Evolutionary conservation across 1,140 invertebrate species (phyloP).

Genomic region (Mercenaria mercenaria): DNA sequence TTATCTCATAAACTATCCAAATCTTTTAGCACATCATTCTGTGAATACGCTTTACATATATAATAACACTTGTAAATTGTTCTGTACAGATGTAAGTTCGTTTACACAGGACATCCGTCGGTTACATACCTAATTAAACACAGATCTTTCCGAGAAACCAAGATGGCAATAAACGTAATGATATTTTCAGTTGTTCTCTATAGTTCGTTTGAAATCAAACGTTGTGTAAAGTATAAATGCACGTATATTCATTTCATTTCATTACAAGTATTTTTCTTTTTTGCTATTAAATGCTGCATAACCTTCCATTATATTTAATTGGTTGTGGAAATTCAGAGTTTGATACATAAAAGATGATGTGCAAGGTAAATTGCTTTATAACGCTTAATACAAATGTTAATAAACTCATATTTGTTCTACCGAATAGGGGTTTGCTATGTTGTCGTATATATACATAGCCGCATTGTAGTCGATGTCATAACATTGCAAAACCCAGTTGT

Average conservation of each 20-base stretch:
- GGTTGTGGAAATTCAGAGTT: no score
- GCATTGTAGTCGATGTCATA: not conserved
- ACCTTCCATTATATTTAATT: no score
- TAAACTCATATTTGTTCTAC: no score
- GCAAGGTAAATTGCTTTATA: no score
- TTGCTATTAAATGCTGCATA: no score
- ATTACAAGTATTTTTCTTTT: not conserved
- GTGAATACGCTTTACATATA: not conserved
- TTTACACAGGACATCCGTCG: not conserved
- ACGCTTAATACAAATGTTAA: no score
- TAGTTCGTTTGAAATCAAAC: not conserved
- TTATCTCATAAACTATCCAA: not conserved
- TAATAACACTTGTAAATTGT: constrained; percentile 6
- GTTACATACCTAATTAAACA: constrained; percentile 33
- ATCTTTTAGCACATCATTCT: not conserved
- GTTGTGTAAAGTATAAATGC: not conserved
- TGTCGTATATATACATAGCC: no score
- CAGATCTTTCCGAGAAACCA: not conserved
- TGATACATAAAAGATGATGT: no score
- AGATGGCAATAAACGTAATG: constrained; percentile 1
- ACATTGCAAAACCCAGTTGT: not conserved
- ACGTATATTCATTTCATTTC: not conserved
- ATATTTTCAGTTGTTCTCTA: not conserved
- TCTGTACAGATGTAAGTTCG: constrained; percentile 8
- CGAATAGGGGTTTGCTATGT: no score